phyloP scores from a whole-genome alignment of 2,113 vertebrate species.

The Neofelis nebulosa region DNA sequence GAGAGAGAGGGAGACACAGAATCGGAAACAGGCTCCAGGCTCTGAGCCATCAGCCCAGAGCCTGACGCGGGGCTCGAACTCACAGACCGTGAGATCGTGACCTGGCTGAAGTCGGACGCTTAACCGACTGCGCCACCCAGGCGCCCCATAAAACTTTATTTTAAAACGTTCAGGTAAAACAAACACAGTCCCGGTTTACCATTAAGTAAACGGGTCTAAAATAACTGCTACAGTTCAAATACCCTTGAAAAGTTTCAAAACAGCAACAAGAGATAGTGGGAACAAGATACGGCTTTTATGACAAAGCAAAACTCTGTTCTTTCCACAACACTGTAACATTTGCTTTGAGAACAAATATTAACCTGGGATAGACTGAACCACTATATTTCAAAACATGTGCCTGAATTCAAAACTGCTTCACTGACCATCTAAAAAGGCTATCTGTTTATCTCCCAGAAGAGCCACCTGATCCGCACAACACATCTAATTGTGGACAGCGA shows the following conservation, averaged over 20 bases:
- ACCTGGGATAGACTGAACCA: background rate
- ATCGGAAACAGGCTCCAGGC: too few species aligned
- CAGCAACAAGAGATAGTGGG: constrained; percentile 42
- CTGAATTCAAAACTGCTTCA: constrained; percentile 46
- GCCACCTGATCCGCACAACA: background rate
- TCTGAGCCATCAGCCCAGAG: too few species aligned
- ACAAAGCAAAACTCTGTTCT: constrained; percentile 57
- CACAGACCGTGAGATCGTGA: too few species aligned
- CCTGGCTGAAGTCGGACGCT: too few species aligned
- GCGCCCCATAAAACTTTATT: constrained; percentile 62
- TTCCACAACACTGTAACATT: constrained; percentile 51
- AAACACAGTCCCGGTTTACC: constrained; percentile 20
- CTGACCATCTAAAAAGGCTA: constrained; percentile 30
- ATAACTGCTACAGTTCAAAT: constrained; percentile 41
- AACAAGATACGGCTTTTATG: constrained; percentile 61
- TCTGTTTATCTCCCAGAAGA: constrained; percentile 6
- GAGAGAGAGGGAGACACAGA: too few species aligned
- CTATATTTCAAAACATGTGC: constrained; percentile 37
- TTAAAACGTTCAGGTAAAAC: constrained; percentile 56
- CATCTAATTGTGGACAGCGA: background rate
- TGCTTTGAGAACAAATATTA: constrained; percentile 55
- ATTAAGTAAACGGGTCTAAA: constrained; percentile 55
- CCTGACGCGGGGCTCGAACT: too few species aligned
- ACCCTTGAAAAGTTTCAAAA: constrained; percentile 61
- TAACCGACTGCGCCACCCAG: too few species aligned